Percentiles rank a stretch among this genome's conserved stretches.
These are phyloP conservation scores for Ahaetulla prasina DNA, from an alignment of 2,113 vertebrate genomes.

Conservation along the genomic window DNA sequence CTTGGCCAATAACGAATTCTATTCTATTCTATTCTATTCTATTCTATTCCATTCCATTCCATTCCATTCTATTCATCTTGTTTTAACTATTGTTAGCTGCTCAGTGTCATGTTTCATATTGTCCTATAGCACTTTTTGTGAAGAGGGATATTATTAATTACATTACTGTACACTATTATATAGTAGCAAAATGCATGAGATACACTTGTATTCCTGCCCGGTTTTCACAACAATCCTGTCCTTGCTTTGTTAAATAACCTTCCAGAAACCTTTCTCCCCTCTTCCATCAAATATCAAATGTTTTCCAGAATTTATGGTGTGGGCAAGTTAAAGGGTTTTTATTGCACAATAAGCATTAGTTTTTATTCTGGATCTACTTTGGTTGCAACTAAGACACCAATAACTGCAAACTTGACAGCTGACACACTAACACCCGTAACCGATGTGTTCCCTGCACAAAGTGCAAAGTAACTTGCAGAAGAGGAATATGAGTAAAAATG, in stretches of 20 bases:
- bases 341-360: not conserved
- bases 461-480: not conserved
- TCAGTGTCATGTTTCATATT: not conserved
- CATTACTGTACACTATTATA: not conserved
- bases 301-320: not conserved
- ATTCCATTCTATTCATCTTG: not conserved
- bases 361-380: not conserved
- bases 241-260: not conserved
- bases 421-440: not conserved
- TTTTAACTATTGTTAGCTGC: not conserved
- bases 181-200: not conserved
- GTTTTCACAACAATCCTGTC: not conserved
- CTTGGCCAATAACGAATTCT: too few relatives aligned
- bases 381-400: not conserved
- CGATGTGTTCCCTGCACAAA: not conserved
- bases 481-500: not conserved
- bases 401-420: not conserved
- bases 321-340: not conserved
- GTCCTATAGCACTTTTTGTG: not conserved
- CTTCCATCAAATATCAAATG: not conserved
- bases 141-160: not conserved
- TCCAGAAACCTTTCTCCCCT: not conserved
- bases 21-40: too few relatives aligned
- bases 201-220: not conserved
- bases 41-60: too few relatives aligned